Base-by-base conservation (phyloP, 2,113 vertebrate species). In the Oostethus manadensis region DNA sequence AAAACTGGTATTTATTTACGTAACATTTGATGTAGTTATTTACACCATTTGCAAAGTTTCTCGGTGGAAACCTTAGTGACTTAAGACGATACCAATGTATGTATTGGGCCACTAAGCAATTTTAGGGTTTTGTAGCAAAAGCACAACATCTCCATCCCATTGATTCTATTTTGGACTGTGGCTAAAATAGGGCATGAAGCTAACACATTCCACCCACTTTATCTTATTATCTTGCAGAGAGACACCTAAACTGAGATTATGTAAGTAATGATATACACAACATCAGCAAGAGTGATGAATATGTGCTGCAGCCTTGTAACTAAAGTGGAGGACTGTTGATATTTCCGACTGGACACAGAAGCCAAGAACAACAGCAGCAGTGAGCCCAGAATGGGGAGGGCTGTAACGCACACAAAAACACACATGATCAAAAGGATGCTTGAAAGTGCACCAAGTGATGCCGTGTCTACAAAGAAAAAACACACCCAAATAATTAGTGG, bases 331-430 rank as follows among this genome's bases (percentile, higher is more conserved):
- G 62, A 66, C 48, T 51, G 64, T 70, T 70, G 62, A 77, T 76
- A 51, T 67, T 64, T 67, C 46, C 5, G 51, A 75, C 62, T 75
- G 77, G 62, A 62, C 43, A 7, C 4, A n/a, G 47, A 70, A 21
- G 71, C 82, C 82, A 84, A 82, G 62, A 65, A 75, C 67, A 84
- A 87, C 72, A 76, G 46, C 13, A 62, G 22, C 1, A 29, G 3
- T 11, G 38, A 67, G 65, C 62, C 49, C 57, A 54, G 42, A 70
- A 51, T 18, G 33, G 20, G 47, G 66, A 64, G 60, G 29, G 54
- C 18, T 40, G 54, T 10, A 42, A 67, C 35, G 67, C 18, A 33
- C 6, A 54, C 23, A 51, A 46, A 59, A 49, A 70, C 40, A 44
- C 53, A 14, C 7, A 16, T 45, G 20, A 72, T 74, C 56, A 80